Percentiles rank a stretch among this genome's conserved stretches.
phyloP scores from a whole-genome alignment of 2,888 invertebrate species.

The Erebia palarica region DNA sequence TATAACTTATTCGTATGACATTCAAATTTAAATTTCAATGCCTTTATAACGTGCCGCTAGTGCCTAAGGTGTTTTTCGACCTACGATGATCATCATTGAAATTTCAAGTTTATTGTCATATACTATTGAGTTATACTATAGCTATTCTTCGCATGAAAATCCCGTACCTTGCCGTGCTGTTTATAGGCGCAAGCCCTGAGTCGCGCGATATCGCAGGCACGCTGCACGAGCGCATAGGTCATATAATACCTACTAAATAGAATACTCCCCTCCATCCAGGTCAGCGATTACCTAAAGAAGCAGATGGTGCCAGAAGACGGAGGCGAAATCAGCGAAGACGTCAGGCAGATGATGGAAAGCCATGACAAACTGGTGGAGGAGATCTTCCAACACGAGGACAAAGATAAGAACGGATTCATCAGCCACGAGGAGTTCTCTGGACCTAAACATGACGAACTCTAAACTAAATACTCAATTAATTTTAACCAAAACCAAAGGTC shows the following conservation, averaged over 20 bases:
- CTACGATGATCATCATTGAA: too few species aligned
- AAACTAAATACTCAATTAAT: slow-evolving; percentile 53
- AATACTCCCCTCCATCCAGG: slow-evolving; percentile 75
- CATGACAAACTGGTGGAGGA: slow-evolving; percentile 97
- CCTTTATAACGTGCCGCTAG: too few species aligned
- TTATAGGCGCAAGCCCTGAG: too few species aligned
- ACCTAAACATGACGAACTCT: slow-evolving; percentile 98
- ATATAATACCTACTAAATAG: background rate
- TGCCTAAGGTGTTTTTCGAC: too few species aligned
- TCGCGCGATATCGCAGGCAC: too few species aligned
- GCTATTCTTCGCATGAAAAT: too few species aligned
- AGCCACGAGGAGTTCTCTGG: slow-evolving; percentile 98
- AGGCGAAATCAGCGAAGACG: slow-evolving; percentile 87
- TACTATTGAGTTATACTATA: too few species aligned
- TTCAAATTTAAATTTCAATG: too few species aligned
- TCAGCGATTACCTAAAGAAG: slow-evolving; percentile 95
- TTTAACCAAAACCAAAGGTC: background rate
- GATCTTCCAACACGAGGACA: slow-evolving; percentile 98
- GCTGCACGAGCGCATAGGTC: background rate
- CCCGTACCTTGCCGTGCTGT: too few species aligned
- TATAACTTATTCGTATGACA: too few species aligned
- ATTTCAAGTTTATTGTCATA: too few species aligned
- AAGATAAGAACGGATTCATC: slow-evolving; percentile 97
- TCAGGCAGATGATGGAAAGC: slow-evolving; percentile 92
- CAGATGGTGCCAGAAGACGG: slow-evolving; percentile 94